phyloP scores from a whole-genome alignment of 2,113 vertebrate species.

The Crotalus helleri region DNA sequence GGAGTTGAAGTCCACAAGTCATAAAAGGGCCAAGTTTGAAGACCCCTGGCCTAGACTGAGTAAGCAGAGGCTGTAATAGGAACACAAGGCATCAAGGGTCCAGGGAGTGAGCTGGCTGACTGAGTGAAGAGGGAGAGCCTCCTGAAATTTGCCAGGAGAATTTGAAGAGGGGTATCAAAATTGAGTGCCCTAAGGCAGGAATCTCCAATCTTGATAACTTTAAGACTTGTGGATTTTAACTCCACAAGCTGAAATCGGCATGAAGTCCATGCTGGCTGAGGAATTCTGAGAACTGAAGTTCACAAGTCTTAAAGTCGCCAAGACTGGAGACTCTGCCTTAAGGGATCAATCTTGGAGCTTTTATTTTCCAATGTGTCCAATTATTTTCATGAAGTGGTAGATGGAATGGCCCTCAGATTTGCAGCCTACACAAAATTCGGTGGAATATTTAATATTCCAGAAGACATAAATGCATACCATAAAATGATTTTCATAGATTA shows the following conservation, averaged over 20 bases:
- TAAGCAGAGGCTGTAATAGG: too few species aligned
- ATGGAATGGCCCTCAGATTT: not conserved
- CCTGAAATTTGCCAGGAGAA: not conserved
- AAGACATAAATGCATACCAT: not conserved
- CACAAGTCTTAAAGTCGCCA: not conserved
- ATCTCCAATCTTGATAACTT: not conserved
- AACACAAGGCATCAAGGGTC: not conserved
- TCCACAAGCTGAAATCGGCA: not conserved
- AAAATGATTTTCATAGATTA: not conserved
- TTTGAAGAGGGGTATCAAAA: not conserved
- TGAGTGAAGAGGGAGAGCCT: not conserved
- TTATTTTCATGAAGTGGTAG: not conserved
- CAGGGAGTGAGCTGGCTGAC: not conserved
- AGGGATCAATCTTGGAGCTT: not conserved
- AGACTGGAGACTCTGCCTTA: not conserved
- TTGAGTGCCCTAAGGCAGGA: too few species aligned
- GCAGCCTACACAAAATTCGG: not conserved
- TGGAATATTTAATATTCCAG: not conserved
- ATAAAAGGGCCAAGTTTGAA: too few species aligned
- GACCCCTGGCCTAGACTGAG: too few species aligned
- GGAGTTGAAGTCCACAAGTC: too few species aligned
- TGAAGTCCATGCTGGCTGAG: not conserved
- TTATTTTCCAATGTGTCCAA: not conserved
- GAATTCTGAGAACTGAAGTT: not conserved
- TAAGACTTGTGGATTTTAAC: not conserved